Evolutionary conservation across 2,888 invertebrate species (phyloP).

Genomic region (Calliscelio sp.): DNA sequence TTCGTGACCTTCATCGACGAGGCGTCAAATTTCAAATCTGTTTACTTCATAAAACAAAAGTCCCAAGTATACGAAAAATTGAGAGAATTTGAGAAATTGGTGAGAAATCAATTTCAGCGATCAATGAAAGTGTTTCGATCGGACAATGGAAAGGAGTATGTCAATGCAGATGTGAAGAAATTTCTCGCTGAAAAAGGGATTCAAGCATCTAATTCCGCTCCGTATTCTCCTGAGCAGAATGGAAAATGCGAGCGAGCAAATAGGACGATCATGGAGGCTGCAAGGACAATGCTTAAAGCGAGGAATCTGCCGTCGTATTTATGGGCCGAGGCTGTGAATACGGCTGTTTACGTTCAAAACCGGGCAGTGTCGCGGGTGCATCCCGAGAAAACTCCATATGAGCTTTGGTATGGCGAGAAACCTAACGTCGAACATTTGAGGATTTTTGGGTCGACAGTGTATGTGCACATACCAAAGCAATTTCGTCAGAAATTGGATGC

Average conservation of each 20-base stretch:
- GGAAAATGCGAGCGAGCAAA: constrained; percentile 36
- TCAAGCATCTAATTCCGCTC: too few relatives aligned
- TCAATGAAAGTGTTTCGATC: background rate
- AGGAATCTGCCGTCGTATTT: constrained; percentile 27
- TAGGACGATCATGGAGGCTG: constrained; percentile 43
- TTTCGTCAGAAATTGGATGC: too few relatives aligned
- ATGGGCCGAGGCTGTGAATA: constrained; percentile 47
- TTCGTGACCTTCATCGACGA: background rate
- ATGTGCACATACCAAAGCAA: too few relatives aligned
- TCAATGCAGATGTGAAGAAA: background rate
- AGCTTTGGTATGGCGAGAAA: too few relatives aligned
- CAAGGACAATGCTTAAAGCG: constrained; percentile 28
- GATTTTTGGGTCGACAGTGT: too few relatives aligned
- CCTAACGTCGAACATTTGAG: too few relatives aligned
- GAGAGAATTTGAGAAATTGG: background rate
- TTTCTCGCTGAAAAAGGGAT: background rate
- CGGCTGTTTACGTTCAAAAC: constrained; percentile 59
- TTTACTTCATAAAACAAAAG: background rate
- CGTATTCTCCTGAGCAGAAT: too few relatives aligned
- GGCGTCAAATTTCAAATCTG: background rate
- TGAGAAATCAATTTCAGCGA: background rate
- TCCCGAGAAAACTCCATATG: constrained; percentile 41
- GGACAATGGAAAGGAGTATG: constrained; percentile 1
- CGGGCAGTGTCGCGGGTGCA: background rate
- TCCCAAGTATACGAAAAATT: background rate